Evolutionary conservation across 2,888 invertebrate species (phyloP).

Genomic region (Cataglyphis cursor): DNA sequence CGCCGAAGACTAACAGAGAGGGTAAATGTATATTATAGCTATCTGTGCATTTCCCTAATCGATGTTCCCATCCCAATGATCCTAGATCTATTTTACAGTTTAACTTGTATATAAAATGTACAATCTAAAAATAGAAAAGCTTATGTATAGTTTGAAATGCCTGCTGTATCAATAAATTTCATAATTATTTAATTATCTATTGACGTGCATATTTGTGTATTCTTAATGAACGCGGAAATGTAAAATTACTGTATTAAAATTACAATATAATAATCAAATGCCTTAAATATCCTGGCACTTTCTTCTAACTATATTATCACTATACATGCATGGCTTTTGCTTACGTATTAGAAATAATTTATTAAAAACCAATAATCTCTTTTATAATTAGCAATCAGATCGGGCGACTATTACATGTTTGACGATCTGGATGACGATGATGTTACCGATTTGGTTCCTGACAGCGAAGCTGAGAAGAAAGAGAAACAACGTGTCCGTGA

Average conservation of each 20-base stretch:
- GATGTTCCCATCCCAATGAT: slow-evolving; percentile 36
- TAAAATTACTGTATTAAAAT: slow-evolving; percentile 5
- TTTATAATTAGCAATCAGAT: slow-evolving; percentile 94
- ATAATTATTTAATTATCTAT: background rate
- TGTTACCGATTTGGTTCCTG: slow-evolving; percentile 89
- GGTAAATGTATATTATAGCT: slow-evolving; percentile 86
- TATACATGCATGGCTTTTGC: slow-evolving; percentile 73
- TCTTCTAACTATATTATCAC: slow-evolving; percentile 7
- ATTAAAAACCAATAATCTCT: slow-evolving; percentile 41
- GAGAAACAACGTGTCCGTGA: slow-evolving; percentile 86
- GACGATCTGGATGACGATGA: slow-evolving; percentile 96
- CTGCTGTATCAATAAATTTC: background rate
- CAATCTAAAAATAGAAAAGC: background rate
- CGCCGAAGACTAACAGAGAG: slow-evolving; percentile 88
- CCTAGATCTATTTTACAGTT: slow-evolving; percentile 57
- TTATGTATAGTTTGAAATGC: slow-evolving; percentile 9
- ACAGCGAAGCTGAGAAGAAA: slow-evolving; percentile 88
- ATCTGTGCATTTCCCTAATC: slow-evolving; percentile 57
- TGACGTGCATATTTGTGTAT: slow-evolving; percentile 3
- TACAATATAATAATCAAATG: slow-evolving; percentile 13
- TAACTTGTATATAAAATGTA: slow-evolving; percentile 64
- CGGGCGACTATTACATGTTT: slow-evolving; percentile 99
- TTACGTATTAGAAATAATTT: background rate
- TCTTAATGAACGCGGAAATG: background rate
- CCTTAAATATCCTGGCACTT: slow-evolving; percentile 3